Percentiles rank a stretch among this genome's conserved stretches.
phyloP scores from a whole-genome alignment of 2,888 invertebrate genomes.

The Pelosia muscerda region DNA sequence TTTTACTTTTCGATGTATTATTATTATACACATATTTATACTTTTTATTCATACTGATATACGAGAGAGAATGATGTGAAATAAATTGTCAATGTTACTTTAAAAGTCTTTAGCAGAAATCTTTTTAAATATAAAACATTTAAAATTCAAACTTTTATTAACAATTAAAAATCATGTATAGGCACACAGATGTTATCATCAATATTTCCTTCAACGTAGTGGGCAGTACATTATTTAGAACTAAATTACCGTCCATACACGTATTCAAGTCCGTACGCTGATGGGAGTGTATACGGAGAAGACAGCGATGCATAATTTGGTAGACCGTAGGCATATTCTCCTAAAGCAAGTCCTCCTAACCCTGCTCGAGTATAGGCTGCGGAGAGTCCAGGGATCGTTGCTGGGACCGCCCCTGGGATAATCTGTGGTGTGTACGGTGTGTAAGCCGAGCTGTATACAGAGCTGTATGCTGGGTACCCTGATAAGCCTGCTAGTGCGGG shows the following conservation, averaged over 20 bases:
- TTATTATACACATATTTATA: no score
- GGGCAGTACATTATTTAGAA: neutral
- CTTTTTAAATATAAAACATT: neutral
- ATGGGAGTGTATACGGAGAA: conserved; percentile 11
- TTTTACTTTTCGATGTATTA: no score
- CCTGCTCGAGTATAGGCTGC: conserved; percentile 27
- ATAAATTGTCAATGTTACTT: no score
- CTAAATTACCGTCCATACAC: conserved; percentile 32
- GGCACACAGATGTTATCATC: neutral
- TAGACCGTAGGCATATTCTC: conserved; percentile 13
- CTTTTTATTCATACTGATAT: no score
- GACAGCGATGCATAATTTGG: conserved; percentile 12
- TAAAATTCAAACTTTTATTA: neutral
- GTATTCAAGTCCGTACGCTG: conserved; percentile 21
- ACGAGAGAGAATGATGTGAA: no score
- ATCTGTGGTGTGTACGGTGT: neutral
- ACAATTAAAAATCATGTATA: neutral
- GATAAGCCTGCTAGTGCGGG: conserved; percentile 8
- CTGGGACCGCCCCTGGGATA: conserved; percentile 12
- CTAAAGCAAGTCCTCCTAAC: conserved; percentile 23
- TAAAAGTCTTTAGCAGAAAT: no score
- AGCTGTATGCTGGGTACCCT: conserved; percentile 15
- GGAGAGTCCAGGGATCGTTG: conserved; percentile 21
- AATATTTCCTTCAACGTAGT: neutral
- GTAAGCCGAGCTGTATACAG: conserved; percentile 1